Evolutionary conservation across 1,140 invertebrate genomes (phyloP).

Genomic region (Manduca sexta): DNA sequence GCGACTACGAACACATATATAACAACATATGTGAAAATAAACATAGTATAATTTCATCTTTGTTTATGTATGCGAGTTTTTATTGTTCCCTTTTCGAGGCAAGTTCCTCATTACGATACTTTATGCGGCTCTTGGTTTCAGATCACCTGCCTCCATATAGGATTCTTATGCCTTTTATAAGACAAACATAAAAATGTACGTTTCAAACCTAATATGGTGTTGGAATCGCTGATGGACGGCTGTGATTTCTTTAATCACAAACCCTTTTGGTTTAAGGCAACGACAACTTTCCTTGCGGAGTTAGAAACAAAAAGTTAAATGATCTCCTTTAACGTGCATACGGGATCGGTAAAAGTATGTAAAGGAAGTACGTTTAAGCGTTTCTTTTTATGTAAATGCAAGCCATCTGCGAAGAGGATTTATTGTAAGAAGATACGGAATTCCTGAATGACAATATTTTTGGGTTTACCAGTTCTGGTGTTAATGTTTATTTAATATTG

Average conservation of each 20-base stretch:
- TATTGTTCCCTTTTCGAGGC: constrained; percentile 8
- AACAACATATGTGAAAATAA: too few relatives aligned
- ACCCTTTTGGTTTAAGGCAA: constrained; percentile 42
- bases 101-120: constrained; percentile 18
- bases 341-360: constrained; percentile 5
- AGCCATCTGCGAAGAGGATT: too few relatives aligned
- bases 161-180: constrained; percentile 39
- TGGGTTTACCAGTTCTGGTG: too few relatives aligned
- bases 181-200: constrained; percentile 34
- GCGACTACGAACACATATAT: too few relatives aligned
- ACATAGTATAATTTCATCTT: not conserved
- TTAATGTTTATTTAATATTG: too few relatives aligned
- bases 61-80: constrained; percentile 3
- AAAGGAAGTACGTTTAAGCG: too few relatives aligned
- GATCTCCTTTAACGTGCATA: constrained; percentile 2
- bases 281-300: constrained; percentile 57
- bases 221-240: constrained; percentile 40
- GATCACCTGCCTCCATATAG: constrained; percentile 31
- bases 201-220: constrained; percentile 52
- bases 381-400: too few relatives aligned
- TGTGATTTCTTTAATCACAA: constrained; percentile 62
- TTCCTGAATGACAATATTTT: too few relatives aligned
- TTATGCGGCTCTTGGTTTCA: constrained; percentile 9
- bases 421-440: too few relatives aligned
- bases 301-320: constrained; percentile 44